Percentiles rank a stretch among this genome's conserved stretches.
phyloP scores from a whole-genome alignment of 2,888 invertebrate genomes.

The Hesperia comma region DNA sequence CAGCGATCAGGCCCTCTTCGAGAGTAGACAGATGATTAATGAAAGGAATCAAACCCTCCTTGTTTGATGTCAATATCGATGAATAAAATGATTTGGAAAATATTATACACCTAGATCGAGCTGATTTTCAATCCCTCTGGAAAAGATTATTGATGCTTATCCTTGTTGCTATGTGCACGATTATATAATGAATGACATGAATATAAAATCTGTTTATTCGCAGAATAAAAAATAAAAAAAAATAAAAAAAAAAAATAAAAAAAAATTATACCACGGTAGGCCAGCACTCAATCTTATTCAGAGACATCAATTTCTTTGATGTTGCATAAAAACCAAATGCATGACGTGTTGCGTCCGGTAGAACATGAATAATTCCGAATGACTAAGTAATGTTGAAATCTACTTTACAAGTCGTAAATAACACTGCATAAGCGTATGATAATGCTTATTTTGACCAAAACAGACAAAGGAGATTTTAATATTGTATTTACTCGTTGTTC shows the following conservation, averaged over 20 bases:
- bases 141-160: too few species aligned
- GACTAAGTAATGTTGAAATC: slow-evolving; percentile 4
- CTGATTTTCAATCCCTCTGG: too few species aligned
- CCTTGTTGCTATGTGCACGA: too few species aligned
- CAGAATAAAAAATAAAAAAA: too few species aligned
- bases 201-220: slow-evolving; percentile 1
- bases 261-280: not conserved
- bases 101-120: too few species aligned
- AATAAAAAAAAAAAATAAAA: too few species aligned
- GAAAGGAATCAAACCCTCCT: too few species aligned
- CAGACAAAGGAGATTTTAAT: not conserved
- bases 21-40: too few species aligned
- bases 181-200: not conserved
- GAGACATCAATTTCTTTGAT: slow-evolving; percentile 8
- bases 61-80: too few species aligned
- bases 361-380: slow-evolving; percentile 30
- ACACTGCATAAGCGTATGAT: not conserved
- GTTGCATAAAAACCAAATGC: not conserved
- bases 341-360: slow-evolving; percentile 2
- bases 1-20: too few species aligned
- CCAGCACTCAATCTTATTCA: not conserved
- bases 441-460: not conserved
- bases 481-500: not conserved
- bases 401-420: slow-evolving; percentile 2
- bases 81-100: too few species aligned